These are phyloP conservation scores for Drosophila heteroneura DNA, from an alignment of 2,888 invertebrate species.

Conservation along the genomic window DNA sequence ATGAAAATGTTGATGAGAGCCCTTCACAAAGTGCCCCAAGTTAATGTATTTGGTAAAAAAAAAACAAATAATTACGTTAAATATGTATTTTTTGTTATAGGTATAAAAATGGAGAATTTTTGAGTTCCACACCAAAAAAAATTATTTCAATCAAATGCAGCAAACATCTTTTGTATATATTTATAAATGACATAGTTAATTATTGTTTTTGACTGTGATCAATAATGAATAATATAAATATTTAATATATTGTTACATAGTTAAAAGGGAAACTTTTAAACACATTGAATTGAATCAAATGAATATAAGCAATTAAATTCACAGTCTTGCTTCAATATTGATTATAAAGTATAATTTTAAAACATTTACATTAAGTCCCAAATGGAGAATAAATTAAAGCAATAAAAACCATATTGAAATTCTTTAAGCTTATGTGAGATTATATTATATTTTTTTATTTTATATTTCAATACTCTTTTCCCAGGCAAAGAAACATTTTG, in stretches of 20 bases:
- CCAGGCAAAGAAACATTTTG: neutral
- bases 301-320: constrained; percentile 67
- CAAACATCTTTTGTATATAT: constrained; percentile 37
- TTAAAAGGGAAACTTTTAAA: constrained; percentile 20
- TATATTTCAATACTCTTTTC: neutral
- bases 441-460: neutral
- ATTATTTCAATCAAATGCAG: constrained; percentile 25
- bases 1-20: constrained; percentile 39
- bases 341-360: constrained; percentile 13
- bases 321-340: constrained; percentile 56
- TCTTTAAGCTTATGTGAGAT: neutral
- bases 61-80: constrained; percentile 13
- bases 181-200: constrained; percentile 43
- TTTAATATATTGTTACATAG: constrained; percentile 45
- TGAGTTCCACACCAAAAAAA: constrained; percentile 19
- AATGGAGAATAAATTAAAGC: constrained; percentile 6
- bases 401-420: constrained; percentile 9
- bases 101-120: constrained; percentile 13
- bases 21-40: constrained; percentile 74
- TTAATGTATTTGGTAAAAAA: constrained; percentile 40
- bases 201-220: constrained; percentile 81
- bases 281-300: constrained; percentile 46
- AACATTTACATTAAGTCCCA: neutral
- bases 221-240: constrained; percentile 68
- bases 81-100: constrained; percentile 20